Percentiles rank a stretch among this genome's conserved stretches.
Conservation (phyloP, 2,113 vertebrate genomes). For the Eolophus roseicapilla region DNA sequence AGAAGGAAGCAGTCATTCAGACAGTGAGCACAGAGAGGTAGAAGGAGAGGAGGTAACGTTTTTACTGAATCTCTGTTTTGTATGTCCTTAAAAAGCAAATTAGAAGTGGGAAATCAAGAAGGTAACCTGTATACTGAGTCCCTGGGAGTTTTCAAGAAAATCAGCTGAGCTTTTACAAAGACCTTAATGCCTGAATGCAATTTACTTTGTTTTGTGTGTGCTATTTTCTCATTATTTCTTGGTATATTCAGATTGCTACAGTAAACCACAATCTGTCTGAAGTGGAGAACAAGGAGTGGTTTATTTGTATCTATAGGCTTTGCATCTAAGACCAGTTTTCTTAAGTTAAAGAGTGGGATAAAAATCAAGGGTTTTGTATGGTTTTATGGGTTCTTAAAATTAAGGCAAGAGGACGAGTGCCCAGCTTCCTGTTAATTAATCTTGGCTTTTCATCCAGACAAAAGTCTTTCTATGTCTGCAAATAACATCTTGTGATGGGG, state of each 20-base stretch:
- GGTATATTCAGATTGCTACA: neutral
- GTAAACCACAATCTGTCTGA: neutral
- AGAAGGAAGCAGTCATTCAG: conserved; percentile 78
- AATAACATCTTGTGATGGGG: neutral
- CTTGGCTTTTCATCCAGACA: neutral
- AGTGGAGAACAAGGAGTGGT: neutral
- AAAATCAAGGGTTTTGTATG: neutral
- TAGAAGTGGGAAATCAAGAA: neutral
- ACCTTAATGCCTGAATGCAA: neutral
- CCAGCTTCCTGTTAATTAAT: neutral
- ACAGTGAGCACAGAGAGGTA: conserved; percentile 73
- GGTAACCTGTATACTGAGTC: neutral
- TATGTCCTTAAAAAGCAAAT: neutral
- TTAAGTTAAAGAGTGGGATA: neutral
- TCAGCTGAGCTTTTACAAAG: neutral
- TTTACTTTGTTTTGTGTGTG: neutral
- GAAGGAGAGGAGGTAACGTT: conserved; percentile 80
- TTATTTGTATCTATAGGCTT: neutral
- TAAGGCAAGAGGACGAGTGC: neutral
- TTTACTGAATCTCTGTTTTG: neutral
- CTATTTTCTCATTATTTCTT: neutral
- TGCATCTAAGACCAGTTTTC: neutral
- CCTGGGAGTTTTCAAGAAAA: neutral
- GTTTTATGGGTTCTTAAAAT: neutral
- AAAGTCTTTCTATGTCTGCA: neutral